Percentiles rank a stretch among this genome's conserved stretches.
phyloP scores from a whole-genome alignment of 2,888 invertebrate genomes.

The Ennomos fuscantarius region DNA sequence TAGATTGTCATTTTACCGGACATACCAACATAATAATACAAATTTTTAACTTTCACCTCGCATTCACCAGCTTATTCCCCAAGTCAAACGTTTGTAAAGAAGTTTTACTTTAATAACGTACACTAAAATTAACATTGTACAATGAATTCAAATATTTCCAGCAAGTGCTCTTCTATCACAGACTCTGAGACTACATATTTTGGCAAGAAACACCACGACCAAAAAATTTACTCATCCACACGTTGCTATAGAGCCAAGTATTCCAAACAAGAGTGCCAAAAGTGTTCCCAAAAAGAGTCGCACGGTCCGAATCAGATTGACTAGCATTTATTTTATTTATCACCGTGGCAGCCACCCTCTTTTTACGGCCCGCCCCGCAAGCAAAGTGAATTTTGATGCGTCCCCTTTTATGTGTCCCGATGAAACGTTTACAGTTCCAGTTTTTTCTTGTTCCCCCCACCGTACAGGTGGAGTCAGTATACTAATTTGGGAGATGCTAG shows the following conservation, averaged over 20 bases:
- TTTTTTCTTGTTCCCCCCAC: constrained; percentile 35
- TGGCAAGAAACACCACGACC: too few species aligned
- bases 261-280: constrained; percentile 6
- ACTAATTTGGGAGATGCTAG: not conserved
- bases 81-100: too few species aligned
- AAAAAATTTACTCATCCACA: too few species aligned
- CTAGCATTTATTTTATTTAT: constrained; percentile 45
- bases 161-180: too few species aligned
- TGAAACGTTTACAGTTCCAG: constrained; percentile 63
- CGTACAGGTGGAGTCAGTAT: constrained; percentile 29
- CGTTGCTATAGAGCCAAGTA: not conserved
- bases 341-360: constrained; percentile 44
- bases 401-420: constrained; percentile 66
- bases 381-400: constrained; percentile 79
- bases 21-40: too few species aligned
- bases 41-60: too few species aligned
- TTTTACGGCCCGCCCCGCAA: constrained; percentile 65
- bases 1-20: too few species aligned
- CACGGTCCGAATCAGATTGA: constrained; percentile 39
- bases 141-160: too few species aligned
- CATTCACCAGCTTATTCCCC: too few species aligned
- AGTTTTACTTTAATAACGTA: too few species aligned
- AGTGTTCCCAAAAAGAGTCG: constrained; percentile 3
- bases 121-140: too few species aligned
- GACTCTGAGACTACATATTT: too few species aligned